A percentile compares a stretch with the other conserved stretches of the same genome.
These are phyloP conservation scores for Tapirus terrestris DNA, from an alignment of 2,113 vertebrate species.

Conservation along the genomic window DNA sequence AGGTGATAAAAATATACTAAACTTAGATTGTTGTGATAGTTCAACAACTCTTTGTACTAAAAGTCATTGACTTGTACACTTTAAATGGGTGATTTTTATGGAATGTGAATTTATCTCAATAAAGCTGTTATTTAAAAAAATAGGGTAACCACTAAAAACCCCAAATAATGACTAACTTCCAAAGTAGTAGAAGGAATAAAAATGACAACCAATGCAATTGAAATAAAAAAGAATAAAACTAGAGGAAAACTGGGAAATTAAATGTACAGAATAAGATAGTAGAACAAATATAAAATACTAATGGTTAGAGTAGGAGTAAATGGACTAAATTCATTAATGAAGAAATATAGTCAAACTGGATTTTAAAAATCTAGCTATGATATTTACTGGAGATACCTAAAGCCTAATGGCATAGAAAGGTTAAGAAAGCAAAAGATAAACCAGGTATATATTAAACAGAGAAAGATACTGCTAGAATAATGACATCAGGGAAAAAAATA, in stretches of 20 bases:
- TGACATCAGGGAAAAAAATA: background rate
- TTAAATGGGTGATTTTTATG: background rate
- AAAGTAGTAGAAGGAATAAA: background rate
- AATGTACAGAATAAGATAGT: background rate
- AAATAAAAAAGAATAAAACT: background rate
- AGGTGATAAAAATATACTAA: background rate
- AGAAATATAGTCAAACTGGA: background rate
- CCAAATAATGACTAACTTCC: background rate
- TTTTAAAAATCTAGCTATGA: background rate
- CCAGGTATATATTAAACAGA: background rate
- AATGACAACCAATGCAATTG: background rate
- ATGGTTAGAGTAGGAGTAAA: background rate
- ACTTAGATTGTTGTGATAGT: background rate
- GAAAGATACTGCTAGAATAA: background rate
- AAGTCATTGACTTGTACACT: background rate
- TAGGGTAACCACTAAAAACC: background rate
- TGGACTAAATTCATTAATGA: background rate
- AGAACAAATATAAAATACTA: background rate
- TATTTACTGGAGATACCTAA: background rate
- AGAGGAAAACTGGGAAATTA: background rate
- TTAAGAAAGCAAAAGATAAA: background rate
- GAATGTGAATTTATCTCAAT: background rate
- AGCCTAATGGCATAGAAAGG: background rate
- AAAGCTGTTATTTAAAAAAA: background rate
- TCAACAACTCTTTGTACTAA: background rate